These are phyloP conservation scores for Plotosus lineatus DNA, from an alignment of 2,113 vertebrate species.

Conservation along the genomic window DNA sequence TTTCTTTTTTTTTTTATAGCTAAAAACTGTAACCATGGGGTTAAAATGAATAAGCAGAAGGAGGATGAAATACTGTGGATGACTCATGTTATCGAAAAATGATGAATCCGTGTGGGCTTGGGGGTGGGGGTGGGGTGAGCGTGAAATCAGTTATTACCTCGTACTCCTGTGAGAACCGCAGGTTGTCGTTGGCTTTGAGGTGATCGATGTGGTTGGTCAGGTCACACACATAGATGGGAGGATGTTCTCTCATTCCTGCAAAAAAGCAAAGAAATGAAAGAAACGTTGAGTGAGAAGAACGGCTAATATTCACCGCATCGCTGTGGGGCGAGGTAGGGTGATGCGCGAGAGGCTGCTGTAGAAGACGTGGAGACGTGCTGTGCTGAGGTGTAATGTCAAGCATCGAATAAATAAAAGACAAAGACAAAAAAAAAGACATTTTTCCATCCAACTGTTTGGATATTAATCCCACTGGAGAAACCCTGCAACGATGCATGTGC, in stretches of 20 bases:
- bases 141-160: conserved; percentile 76
- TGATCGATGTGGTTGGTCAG: conserved; percentile 87
- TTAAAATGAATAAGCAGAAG: no score
- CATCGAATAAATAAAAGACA: neutral
- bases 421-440: neutral
- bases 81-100: neutral
- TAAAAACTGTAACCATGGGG: no score
- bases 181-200: conserved; percentile 88
- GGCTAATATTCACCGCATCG: neutral
- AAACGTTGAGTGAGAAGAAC: neutral
- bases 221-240: conserved; percentile 81
- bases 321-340: conserved; percentile 24
- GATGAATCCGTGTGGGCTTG: neutral
- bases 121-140: neutral
- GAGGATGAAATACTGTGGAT: no score
- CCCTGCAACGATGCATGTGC: neutral
- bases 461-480: no score
- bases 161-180: conserved; percentile 94
- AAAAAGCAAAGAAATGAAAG: conserved; percentile 18
- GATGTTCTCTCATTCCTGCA: conserved; percentile 87
- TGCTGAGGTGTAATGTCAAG: conserved; percentile 62
- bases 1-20: no score
- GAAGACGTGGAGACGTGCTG: conserved; percentile 58
- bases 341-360: conserved; percentile 63
- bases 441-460: conserved; percentile 4